These are phyloP conservation scores for Python bivittatus DNA, from an alignment of 2,113 vertebrate genomes.

Conservation along the genomic window DNA sequence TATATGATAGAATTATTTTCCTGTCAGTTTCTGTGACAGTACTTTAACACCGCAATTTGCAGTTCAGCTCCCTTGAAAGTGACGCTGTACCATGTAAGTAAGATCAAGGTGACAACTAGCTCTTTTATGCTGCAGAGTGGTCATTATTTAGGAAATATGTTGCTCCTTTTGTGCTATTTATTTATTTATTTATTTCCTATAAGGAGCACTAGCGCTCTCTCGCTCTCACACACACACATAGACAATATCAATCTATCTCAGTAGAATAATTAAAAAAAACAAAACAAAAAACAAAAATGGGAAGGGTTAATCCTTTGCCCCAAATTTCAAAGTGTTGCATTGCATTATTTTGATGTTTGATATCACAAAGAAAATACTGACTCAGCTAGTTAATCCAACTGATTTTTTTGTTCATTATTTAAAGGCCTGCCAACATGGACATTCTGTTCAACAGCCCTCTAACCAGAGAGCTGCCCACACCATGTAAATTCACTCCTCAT, in stretches of 20 bases:
- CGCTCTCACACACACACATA: neutral
- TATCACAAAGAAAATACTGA: conserved; percentile 1
- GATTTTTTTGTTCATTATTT: conserved; percentile 11
- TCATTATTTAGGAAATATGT: neutral
- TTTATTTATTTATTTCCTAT: conserved; percentile 24
- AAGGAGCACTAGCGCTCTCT: neutral
- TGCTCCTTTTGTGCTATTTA: neutral
- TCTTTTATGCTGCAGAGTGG: conserved; percentile 37
- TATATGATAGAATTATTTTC: conserved; percentile 54
- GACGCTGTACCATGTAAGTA: conserved; percentile 40
- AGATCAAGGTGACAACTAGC: conserved; percentile 26
- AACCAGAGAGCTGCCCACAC: conserved; percentile 32
- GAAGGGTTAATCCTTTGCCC: neutral
- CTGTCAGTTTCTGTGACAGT: conserved; percentile 58
- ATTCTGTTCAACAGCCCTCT: neutral
- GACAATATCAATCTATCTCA: neutral
- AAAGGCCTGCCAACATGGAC: neutral
- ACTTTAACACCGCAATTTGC: conserved; percentile 57
- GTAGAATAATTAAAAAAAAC: conserved; percentile 15
- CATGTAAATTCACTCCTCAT: conserved; percentile 42
- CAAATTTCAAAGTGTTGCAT: conserved; percentile 21
- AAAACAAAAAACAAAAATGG: neutral
- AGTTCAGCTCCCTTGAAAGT: conserved; percentile 45
- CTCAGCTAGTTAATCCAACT: neutral
- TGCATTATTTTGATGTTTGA: neutral